Conservation (phyloP, 2,888 invertebrate genomes). For the Parnassius mnemosyne region DNA sequence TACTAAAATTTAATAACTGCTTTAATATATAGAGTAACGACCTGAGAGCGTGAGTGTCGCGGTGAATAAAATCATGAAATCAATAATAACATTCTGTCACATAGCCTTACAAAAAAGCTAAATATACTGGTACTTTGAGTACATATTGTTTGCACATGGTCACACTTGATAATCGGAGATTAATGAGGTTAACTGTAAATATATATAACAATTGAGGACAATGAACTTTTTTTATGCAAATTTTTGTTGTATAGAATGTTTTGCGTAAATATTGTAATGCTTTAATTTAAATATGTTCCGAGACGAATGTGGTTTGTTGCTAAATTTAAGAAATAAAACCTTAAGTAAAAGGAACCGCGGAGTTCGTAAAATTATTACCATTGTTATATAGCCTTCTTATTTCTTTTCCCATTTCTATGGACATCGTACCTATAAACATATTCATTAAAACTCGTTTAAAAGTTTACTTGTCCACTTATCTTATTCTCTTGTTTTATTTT, state of each 20-base stretch:
- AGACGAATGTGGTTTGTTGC: no score
- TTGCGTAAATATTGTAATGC: no score
- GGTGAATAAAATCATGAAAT: neutral
- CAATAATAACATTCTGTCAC: no score
- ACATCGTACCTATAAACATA: neutral
- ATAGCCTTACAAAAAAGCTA: no score
- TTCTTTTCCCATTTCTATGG: neutral
- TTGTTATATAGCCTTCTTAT: no score
- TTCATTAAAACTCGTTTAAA: slow-evolving; percentile 15
- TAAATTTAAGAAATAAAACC: no score
- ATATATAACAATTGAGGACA: slow-evolving; percentile 15
- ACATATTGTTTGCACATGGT: no score
- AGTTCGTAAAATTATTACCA: no score
- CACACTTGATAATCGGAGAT: slow-evolving; percentile 5
- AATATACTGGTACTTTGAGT: no score
- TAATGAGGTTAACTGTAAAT: slow-evolving; percentile 15
- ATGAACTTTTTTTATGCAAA: slow-evolving; percentile 5
- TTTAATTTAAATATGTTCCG: no score
- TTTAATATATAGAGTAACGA: slow-evolving; percentile 22
- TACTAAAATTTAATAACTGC: slow-evolving; percentile 21
- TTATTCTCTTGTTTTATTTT: slow-evolving; percentile 1
- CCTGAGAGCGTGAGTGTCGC: slow-evolving; percentile 12
- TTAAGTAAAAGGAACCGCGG: no score
- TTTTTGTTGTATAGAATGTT: neutral
- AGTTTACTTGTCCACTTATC: slow-evolving; percentile 10